A percentile compares a stretch with the other conserved stretches of the same genome.
Conservation (phyloP, 1,140 invertebrate species). For the Hesperophylax magnus region DNA sequence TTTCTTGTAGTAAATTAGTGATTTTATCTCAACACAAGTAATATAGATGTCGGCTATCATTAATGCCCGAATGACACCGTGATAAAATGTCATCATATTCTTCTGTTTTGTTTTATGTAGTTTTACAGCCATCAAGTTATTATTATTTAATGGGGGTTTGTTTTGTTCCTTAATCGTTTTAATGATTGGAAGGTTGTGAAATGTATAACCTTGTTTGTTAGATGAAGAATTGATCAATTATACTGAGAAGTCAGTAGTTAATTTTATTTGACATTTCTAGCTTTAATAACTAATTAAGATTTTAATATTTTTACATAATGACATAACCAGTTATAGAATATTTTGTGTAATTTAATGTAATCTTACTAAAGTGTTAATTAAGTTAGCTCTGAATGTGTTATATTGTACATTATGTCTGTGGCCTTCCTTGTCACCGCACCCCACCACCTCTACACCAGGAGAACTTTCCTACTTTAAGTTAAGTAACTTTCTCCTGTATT, state of each 20-base stretch:
- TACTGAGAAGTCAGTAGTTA: conserved; percentile 38
- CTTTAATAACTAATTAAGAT: conserved; percentile 42
- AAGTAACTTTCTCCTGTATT: background rate
- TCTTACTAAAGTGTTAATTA: conserved; percentile 27
- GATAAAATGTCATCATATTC: conserved; percentile 28
- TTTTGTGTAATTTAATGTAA: conserved; percentile 16
- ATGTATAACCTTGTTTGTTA: conserved; percentile 46
- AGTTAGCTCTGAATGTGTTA: conserved; percentile 15
- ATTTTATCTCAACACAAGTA: background rate
- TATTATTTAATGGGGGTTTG: conserved; percentile 3
- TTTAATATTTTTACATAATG: conserved; percentile 47
- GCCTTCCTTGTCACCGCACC: no score
- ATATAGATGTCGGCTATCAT: conserved; percentile 3
- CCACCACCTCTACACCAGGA: no score
- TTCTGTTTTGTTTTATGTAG: conserved; percentile 26
- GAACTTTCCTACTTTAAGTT: no score
- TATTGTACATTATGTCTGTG: background rate
- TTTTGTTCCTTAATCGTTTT: conserved; percentile 36
- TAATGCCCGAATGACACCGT: background rate
- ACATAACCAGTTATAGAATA: conserved; percentile 42
- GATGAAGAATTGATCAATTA: conserved; percentile 41
- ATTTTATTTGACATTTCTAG: conserved; percentile 47
- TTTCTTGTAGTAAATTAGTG: background rate
- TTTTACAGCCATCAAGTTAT: conserved; percentile 15
- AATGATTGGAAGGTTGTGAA: conserved; percentile 48